Evolutionary conservation across 2,113 vertebrate genomes (phyloP), one percentile per base, ranked within the genome.

Genomic region (Chaenocephalus aceratus): DNA sequence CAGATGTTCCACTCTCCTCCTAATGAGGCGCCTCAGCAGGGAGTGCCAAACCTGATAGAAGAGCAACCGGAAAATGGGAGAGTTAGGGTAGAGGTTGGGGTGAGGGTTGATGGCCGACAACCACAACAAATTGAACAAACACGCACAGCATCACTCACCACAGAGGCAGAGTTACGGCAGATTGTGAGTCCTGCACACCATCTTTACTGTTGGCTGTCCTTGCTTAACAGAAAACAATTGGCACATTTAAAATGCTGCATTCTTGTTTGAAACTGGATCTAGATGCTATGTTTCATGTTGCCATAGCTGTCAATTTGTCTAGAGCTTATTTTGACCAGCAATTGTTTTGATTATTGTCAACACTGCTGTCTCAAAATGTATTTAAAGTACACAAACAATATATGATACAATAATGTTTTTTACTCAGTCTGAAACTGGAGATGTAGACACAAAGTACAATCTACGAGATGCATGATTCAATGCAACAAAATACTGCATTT

Each of bases 11-110:
- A 83, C 83, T 91, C 89, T 89, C 84, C 72, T 74, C 77, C 67
- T 92, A 92, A 93, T 91, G 91, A 92, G 92, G 79, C 67, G 66
- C 80, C 86, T 72, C 90, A 80, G 86, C 89, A 87, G 92, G 85
- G 85, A 90, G 89, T 76, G 85, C 72, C 64, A 80, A 79, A 80
- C 73, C 87, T 88, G 84, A 90, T 85, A 88, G 86, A 88, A 80
- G 84, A 92, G 88, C 80, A 86, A 84, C 80, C 90, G 89, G 84
- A 82, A 89, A 91, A 91, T 77, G 83, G 86, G 78, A 68, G 79
- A 68, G 79, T 70, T 64, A 60, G 87, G 86, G 51, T 80, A 84
- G 76, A 90, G 88, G 89, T 89, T 60, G 62, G 74, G 80, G 75
- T 84, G 75, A 86, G 85, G 83, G 90, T 89, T 77, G 34, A 79